phyloP scores from a whole-genome alignment of 2,113 vertebrate species.

The Heterochromis multidens region DNA sequence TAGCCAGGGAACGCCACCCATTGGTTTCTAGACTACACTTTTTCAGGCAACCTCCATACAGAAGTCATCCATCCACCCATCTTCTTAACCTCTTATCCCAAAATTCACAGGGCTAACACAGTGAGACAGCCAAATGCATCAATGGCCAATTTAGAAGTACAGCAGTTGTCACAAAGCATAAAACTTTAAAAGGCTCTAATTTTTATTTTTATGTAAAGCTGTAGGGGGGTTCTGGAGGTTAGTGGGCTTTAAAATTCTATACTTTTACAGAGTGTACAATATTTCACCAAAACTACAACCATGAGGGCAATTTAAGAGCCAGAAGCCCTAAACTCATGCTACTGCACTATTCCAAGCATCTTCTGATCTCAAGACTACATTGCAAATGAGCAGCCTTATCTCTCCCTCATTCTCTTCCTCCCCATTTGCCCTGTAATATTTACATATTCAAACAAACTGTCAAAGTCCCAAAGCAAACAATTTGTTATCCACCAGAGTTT shows the following conservation, averaged over 20 bases:
- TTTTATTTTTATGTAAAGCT: background rate
- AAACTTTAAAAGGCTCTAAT: background rate
- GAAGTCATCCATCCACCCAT: background rate
- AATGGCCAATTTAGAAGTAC: too few species aligned
- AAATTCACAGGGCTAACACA: background rate
- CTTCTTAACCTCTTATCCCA: background rate
- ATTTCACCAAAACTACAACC: background rate
- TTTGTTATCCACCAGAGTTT: slow-evolving; percentile 68
- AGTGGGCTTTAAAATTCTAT: background rate
- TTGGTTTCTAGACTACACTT: background rate
- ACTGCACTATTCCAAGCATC: background rate
- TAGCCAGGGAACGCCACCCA: rapidly evolving
- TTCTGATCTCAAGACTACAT: slow-evolving; percentile 33
- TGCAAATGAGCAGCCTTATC: slow-evolving; percentile 53
- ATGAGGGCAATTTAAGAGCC: background rate
- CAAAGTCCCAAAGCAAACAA: slow-evolving; percentile 70
- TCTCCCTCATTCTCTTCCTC: slow-evolving; percentile 13
- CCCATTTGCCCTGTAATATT: slow-evolving; percentile 38
- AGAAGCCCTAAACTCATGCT: background rate
- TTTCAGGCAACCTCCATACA: background rate
- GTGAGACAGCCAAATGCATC: background rate
- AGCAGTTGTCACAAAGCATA: too few species aligned
- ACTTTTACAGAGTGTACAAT: background rate
- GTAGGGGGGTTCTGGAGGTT: background rate
- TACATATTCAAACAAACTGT: slow-evolving; percentile 74